A percentile compares a stretch with the other conserved stretches of the same genome.
Conservation (phyloP, 2,888 invertebrate genomes). For the Listrodromus nycthemerus region DNA sequence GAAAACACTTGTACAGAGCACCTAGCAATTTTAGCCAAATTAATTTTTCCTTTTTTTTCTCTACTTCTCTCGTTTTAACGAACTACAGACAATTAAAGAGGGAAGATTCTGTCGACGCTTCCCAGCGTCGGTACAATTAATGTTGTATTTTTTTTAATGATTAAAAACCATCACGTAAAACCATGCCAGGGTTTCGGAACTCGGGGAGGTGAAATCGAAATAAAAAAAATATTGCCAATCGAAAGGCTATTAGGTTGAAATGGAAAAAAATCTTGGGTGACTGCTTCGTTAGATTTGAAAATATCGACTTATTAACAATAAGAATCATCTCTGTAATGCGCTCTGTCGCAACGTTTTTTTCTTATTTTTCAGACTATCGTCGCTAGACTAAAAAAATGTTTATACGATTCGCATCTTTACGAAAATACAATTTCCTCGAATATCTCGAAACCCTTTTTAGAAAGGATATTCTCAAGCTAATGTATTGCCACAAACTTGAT, state of each 20-base stretch:
- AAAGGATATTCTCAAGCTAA: not conserved
- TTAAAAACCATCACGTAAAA: conserved; percentile 67
- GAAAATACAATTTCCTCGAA: not conserved
- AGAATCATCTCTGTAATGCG: not conserved
- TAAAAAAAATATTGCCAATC: conserved; percentile 51
- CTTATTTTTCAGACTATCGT: not conserved
- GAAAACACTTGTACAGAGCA: conserved; percentile 48
- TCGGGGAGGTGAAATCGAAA: conserved; percentile 49
- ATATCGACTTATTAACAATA: not conserved
- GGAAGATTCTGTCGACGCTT: conserved; percentile 31
- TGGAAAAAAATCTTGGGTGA: conserved; percentile 29
- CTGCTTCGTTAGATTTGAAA: conserved; percentile 51
- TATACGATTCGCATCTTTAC: not conserved
- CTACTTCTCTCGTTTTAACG: conserved; percentile 23
- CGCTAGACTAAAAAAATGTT: conserved; percentile 15
- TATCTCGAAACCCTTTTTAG: not conserved
- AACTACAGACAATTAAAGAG: conserved; percentile 63
- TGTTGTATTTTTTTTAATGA: conserved; percentile 33
- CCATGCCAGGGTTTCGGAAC: conserved; percentile 70
- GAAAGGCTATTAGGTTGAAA: conserved; percentile 16
- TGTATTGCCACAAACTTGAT: not conserved
- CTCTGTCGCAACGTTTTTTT: not conserved
- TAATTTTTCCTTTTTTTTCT: conserved; percentile 16
- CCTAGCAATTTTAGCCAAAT: conserved; percentile 24
- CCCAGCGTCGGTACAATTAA: conserved; percentile 10